These are phyloP conservation scores for Eupsittula cactorum DNA, from an alignment of 2,113 vertebrate species.

Conservation along the genomic window DNA sequence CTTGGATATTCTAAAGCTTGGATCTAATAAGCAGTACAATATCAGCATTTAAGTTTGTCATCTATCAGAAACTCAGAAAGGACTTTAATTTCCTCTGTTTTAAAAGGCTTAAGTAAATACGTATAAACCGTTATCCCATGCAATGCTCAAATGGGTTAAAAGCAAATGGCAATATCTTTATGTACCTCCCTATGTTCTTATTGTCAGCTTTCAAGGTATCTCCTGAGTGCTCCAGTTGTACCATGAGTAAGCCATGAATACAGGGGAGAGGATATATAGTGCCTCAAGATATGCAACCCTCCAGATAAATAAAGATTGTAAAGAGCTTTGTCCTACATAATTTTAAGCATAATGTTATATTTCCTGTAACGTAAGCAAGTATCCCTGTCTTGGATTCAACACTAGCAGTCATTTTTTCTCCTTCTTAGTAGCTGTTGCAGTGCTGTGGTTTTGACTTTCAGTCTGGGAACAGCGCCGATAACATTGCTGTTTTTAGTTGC, in stretches of 20 bases:
- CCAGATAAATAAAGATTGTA: neutral
- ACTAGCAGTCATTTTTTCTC: too few species aligned
- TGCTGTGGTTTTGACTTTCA: too few species aligned
- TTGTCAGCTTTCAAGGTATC: neutral
- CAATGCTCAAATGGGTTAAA: neutral
- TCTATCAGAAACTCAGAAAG: neutral
- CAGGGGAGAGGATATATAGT: neutral
- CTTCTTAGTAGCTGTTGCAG: too few species aligned
- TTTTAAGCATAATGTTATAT: neutral
- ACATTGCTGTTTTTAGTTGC: too few species aligned
- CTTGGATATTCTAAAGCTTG: neutral
- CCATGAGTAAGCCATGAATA: neutral
- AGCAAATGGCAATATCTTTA: neutral
- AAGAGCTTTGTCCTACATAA: neutral
- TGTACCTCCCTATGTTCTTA: neutral
- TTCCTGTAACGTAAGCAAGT: neutral
- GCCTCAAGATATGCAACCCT: accelerated
- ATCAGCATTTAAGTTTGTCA: neutral
- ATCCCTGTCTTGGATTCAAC: too few species aligned
- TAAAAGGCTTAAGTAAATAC: neutral
- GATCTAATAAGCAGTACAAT: neutral
- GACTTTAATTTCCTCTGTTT: neutral
- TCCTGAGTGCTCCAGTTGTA: neutral
- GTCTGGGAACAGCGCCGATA: too few species aligned
- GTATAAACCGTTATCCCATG: neutral